Percentiles rank a stretch among this genome's conserved stretches.
phyloP scores from a whole-genome alignment of 2,797 vertebrate genomes.

The Hylomyscus alleni region DNA sequence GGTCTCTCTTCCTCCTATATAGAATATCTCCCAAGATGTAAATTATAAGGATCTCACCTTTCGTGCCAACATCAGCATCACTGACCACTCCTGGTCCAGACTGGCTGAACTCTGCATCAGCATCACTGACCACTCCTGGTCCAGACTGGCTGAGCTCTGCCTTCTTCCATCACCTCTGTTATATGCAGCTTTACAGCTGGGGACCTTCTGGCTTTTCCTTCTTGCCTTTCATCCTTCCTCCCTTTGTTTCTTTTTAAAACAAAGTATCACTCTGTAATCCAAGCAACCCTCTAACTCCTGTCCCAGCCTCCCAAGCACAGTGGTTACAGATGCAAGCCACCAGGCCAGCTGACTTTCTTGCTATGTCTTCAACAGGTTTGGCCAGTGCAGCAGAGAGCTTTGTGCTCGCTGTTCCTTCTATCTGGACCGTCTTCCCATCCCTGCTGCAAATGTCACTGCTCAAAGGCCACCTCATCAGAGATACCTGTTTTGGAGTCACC shows the following conservation, averaged over 20 bases:
- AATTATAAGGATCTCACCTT: background rate
- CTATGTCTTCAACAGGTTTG: background rate
- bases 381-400: background rate
- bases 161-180: background rate
- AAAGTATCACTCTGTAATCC: background rate
- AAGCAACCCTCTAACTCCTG: background rate
- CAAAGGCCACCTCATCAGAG: background rate
- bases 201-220: background rate
- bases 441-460: fast-evolving
- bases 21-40: background rate
- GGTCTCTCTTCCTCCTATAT: background rate
- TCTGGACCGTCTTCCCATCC: background rate
- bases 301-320: background rate
- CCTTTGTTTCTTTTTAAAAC: background rate
- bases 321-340: background rate
- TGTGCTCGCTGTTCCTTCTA: background rate
- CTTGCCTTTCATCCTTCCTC: background rate
- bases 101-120: too few species aligned
- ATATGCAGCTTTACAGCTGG: background rate
- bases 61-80: background rate
- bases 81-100: background rate
- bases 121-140: background rate
- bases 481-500: background rate
- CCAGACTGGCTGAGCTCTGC: background rate
- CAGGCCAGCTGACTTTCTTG: background rate